phyloP scores from a whole-genome alignment of 1,140 invertebrate species.

The Drosophila ficusphila region DNA sequence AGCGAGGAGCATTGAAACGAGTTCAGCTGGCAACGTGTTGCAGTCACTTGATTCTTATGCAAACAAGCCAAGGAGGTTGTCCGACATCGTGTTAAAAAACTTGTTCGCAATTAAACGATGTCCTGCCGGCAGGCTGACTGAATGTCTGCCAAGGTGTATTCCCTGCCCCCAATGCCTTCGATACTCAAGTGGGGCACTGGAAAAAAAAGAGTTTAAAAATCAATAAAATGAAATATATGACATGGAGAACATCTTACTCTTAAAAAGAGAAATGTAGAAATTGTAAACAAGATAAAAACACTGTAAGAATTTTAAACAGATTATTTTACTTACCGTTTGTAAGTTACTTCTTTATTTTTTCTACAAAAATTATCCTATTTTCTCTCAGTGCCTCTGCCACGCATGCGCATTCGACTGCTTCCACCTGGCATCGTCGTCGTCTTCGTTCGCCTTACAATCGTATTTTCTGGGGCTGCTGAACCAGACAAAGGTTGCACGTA shows the following conservation, averaged over 20 bases:
- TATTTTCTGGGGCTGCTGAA: constrained; percentile 30
- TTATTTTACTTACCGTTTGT: no score
- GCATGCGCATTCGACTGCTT: constrained; percentile 54
- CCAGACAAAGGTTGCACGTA: constrained; percentile 83
- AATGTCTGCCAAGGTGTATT: constrained; percentile 57
- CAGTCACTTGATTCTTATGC: constrained; percentile 66
- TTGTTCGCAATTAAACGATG: constrained; percentile 84
- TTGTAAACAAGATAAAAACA: no score
- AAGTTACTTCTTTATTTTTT: neutral
- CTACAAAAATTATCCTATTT: accelerated
- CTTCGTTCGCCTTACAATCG: constrained; percentile 3
- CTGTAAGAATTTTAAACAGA: no score
- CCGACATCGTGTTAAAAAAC: constrained; percentile 84
- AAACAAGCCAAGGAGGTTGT: constrained; percentile 72
- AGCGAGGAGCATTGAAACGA: constrained; percentile 10
- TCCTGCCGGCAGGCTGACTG: constrained; percentile 81
- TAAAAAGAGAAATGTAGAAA: no score
- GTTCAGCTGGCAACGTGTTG: constrained; percentile 60
- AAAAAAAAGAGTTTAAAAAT: neutral
- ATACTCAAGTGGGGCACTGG: constrained; percentile 9
- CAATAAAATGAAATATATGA: no score
- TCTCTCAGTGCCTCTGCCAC: constrained; percentile 24
- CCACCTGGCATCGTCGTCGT: constrained; percentile 72
- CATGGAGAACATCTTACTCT: no score
- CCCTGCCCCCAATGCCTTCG: constrained; percentile 5